phyloP scores from a whole-genome alignment of 2,888 invertebrate species.

The Melanchra persicariae region DNA sequence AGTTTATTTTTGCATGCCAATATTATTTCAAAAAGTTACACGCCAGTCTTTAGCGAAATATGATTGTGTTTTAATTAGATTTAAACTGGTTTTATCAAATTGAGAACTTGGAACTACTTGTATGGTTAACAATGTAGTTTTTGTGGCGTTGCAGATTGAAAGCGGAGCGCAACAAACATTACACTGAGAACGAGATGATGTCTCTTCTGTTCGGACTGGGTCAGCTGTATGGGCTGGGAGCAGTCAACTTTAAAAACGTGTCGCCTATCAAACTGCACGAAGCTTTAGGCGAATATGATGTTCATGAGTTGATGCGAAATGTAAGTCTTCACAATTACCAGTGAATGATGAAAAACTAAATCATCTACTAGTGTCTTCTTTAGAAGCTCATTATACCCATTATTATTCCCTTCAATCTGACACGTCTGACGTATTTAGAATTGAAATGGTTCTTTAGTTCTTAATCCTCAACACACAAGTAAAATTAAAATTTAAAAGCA shows the following conservation, averaged over 20 bases:
- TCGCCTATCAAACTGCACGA: conserved; percentile 79
- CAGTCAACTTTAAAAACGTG: conserved; percentile 71
- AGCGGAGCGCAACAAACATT: conserved; percentile 82
- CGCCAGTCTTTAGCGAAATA: too few species aligned
- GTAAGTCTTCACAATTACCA: conserved; percentile 69
- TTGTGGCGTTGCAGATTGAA: conserved; percentile 72
- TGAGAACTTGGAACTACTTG: not conserved
- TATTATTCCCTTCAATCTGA: not conserved
- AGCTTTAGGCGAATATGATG: conserved; percentile 84
- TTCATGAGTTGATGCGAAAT: conserved; percentile 80
- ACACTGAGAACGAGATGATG: conserved; percentile 81
- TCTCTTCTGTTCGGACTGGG: conserved; percentile 81
- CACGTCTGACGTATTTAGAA: too few species aligned
- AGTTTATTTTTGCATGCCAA: too few species aligned
- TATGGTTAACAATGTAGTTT: not conserved
- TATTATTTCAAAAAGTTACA: too few species aligned
- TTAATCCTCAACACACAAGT: not conserved
- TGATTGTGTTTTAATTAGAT: not conserved
- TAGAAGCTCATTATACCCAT: not conserved
- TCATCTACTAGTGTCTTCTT: not conserved
- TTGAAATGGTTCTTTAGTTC: not conserved
- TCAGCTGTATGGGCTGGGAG: conserved; percentile 80
- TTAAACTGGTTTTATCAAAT: not conserved
- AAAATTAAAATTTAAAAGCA: not conserved
- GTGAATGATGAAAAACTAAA: not conserved